Percentiles rank a stretch among this genome's conserved stretches.
Conservation (phyloP, 1,140 invertebrate species). For the Calycopis cecrops region DNA sequence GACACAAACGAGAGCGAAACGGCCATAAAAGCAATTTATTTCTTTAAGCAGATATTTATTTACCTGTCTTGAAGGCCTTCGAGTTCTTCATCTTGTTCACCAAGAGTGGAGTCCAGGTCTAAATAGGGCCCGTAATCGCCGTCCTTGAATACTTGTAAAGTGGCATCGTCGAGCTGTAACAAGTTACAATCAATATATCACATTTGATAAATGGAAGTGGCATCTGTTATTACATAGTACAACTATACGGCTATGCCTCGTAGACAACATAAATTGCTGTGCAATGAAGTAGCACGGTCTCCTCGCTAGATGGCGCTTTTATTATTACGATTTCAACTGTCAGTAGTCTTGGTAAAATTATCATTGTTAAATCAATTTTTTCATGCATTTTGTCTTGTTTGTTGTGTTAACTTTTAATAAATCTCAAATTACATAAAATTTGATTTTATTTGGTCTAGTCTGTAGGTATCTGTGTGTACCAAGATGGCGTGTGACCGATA, state of each 20-base stretch:
- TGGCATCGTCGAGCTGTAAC: slow-evolving; percentile 95
- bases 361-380: too few relatives aligned
- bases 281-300: neutral
- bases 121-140: slow-evolving; percentile 97
- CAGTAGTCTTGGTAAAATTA: too few relatives aligned
- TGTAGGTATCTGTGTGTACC: too few relatives aligned
- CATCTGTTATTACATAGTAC: slow-evolving; percentile 4
- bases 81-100: slow-evolving; percentile 96
- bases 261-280: too few relatives aligned
- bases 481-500: too few relatives aligned
- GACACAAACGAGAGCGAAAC: neutral
- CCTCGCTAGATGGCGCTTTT: slow-evolving; percentile 3
- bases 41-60: slow-evolving; percentile 71
- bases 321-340: too few relatives aligned
- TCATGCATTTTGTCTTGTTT: too few relatives aligned
- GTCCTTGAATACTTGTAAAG: slow-evolving; percentile 96
- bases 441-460: too few relatives aligned
- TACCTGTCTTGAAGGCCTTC: slow-evolving; percentile 96
- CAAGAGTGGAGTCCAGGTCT: slow-evolving; percentile 95
- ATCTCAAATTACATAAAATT: too few relatives aligned
- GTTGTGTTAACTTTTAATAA: too few relatives aligned
- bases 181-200: slow-evolving; percentile 20
- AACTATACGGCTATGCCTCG: neutral
- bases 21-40: neutral
- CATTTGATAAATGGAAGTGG: slow-evolving; percentile 13